Evolutionary conservation across 2,113 vertebrate genomes (phyloP).

Genomic region (Cryptomyrus ogoouensis): DNA sequence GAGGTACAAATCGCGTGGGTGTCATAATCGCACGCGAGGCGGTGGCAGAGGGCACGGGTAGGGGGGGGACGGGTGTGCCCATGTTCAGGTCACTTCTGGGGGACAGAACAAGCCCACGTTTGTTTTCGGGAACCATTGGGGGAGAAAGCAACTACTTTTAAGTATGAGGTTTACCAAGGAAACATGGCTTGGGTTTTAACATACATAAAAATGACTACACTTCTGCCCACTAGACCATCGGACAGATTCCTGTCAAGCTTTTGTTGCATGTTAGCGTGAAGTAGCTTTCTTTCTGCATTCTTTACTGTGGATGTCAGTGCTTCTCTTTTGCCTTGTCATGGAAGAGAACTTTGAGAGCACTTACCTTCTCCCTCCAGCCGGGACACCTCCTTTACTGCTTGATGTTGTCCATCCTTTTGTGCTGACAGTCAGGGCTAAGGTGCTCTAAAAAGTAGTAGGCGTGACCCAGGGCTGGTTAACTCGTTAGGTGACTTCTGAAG

Average conservation of each 20-base stretch:
- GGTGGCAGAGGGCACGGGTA: neutral
- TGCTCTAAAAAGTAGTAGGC: constrained; percentile 42
- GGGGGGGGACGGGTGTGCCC: neutral
- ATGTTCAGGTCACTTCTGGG: constrained; percentile 9
- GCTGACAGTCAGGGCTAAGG: constrained; percentile 32
- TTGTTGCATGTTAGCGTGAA: neutral
- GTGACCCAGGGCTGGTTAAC: neutral
- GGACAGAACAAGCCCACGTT: constrained; percentile 51
- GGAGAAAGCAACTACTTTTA: constrained; percentile 47
- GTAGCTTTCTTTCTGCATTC: neutral
- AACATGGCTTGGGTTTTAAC: neutral
- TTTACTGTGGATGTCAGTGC: neutral
- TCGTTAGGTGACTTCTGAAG: neutral
- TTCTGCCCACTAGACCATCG: neutral
- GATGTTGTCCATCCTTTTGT: constrained; percentile 7
- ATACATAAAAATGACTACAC: constrained; percentile 48
- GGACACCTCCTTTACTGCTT: constrained; percentile 26
- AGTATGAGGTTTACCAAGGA: constrained; percentile 53
- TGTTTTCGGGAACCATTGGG: constrained; percentile 50
- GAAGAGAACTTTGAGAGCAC: constrained; percentile 39
- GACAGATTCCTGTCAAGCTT: neutral
- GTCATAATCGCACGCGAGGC: constrained; percentile 16
- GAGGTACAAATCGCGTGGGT: constrained; percentile 37
- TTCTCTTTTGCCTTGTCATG: constrained; percentile 12
- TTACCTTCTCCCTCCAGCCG: constrained; percentile 49